Conservation (phyloP, 2,888 invertebrate species). For the Idaea straminata region DNA sequence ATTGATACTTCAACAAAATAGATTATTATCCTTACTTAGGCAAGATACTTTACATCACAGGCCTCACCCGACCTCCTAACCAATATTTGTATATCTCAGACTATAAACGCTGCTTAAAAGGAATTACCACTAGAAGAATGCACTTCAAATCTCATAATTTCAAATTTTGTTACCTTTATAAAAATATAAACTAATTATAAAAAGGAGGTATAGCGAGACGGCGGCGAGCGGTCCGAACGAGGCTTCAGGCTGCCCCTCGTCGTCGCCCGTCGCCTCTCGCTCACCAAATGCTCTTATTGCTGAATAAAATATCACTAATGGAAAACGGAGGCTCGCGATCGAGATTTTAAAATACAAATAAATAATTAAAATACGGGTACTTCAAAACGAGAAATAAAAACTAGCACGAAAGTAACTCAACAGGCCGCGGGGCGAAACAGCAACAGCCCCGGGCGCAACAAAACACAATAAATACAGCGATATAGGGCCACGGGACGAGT, state of each 20-base stretch:
- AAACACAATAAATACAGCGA: constrained; percentile 77
- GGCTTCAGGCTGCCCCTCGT: not conserved
- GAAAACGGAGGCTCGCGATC: constrained; percentile 74
- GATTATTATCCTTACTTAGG: constrained; percentile 75
- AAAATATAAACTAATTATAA: constrained; percentile 75
- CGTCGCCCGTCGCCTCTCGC: constrained; percentile 8
- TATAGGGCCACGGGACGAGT: constrained; percentile 74
- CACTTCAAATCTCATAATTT: constrained; percentile 78
- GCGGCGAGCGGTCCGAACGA: constrained; percentile 16
- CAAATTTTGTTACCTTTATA: constrained; percentile 69
- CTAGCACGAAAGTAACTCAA: constrained; percentile 74
- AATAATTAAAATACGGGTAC: constrained; percentile 73
- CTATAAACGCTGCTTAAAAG: constrained; percentile 73
- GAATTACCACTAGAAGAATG: constrained; percentile 78
- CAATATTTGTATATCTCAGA: constrained; percentile 58
- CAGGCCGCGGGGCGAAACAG: constrained; percentile 72
- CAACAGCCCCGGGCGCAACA: constrained; percentile 76
- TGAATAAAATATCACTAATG: constrained; percentile 80
- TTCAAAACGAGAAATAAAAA: constrained; percentile 66
- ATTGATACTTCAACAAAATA: constrained; percentile 67
- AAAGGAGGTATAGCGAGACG: constrained; percentile 43
- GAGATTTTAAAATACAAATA: constrained; percentile 73
- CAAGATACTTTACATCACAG: constrained; percentile 75
- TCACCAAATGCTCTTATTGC: constrained; percentile 76
- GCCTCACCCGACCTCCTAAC: constrained; percentile 28